phyloP scores from a whole-genome alignment of 2,113 vertebrate species.

The Brachyhypopomus occidentalis region DNA sequence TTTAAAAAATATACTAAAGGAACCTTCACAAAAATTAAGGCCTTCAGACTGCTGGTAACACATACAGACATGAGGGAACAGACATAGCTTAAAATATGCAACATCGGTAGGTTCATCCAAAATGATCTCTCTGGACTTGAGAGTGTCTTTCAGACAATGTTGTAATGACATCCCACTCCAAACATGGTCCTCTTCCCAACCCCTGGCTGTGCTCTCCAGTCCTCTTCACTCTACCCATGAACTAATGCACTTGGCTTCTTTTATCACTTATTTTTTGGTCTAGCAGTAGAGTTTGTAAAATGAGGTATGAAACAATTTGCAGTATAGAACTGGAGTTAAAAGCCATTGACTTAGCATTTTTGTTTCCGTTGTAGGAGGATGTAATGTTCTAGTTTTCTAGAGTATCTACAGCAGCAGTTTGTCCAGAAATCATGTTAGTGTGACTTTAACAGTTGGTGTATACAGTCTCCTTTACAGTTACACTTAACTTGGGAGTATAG shows the following conservation, averaged over 20 bases:
- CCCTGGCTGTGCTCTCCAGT: too few relatives aligned
- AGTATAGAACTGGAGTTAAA: slow-evolving; percentile 38
- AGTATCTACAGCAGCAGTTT: slow-evolving; percentile 21
- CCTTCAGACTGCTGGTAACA: background rate
- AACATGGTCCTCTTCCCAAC: background rate
- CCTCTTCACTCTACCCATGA: background rate
- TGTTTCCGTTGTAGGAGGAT: background rate
- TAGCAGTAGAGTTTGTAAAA: too few relatives aligned
- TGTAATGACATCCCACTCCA: background rate
- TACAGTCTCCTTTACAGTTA: slow-evolving; percentile 18
- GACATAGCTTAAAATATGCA: background rate
- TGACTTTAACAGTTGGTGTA: slow-evolving; percentile 20
- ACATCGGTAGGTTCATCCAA: background rate
- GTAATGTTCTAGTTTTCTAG: background rate
- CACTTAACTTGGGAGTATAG: slow-evolving; percentile 7
- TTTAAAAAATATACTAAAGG: background rate
- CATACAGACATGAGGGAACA: background rate
- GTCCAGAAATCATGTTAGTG: slow-evolving; percentile 24
- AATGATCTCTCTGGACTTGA: background rate
- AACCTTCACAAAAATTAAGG: background rate
- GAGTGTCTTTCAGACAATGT: slow-evolving; percentile 5
- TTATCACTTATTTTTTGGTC: background rate
- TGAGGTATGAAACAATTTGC: too few relatives aligned
- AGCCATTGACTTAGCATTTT: slow-evolving; percentile 37
- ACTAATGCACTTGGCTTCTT: slow-evolving; percentile 1